Evolutionary conservation across 2,797 vertebrate species (phyloP).

Genomic region (Ispidina picta): DNA sequence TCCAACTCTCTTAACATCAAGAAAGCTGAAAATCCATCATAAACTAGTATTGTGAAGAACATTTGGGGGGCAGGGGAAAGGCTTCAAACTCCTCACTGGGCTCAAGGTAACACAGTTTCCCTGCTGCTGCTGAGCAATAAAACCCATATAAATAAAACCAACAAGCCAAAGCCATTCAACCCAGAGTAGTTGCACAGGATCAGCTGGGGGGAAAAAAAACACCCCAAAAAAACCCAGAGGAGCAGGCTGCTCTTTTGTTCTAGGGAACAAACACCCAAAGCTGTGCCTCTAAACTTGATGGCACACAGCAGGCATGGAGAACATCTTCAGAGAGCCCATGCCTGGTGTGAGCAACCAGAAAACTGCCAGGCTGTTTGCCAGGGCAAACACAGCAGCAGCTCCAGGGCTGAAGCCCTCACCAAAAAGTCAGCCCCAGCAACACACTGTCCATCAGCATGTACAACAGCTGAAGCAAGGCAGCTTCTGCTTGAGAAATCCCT

Average conservation of each 20-base stretch:
- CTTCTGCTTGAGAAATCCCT: background rate
- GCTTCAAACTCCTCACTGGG: constrained; percentile 1
- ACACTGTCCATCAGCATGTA: background rate
- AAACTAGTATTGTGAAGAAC: constrained; percentile 5
- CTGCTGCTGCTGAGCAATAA: background rate
- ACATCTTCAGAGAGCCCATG: background rate
- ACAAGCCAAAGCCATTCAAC: background rate
- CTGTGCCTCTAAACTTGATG: background rate
- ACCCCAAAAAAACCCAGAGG: background rate
- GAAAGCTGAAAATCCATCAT: background rate
- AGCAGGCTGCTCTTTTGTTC: background rate
- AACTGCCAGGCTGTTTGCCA: background rate
- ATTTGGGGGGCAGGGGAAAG: background rate
- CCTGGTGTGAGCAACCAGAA: background rate
- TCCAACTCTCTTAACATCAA: background rate
- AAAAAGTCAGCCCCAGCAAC: constrained; percentile 7
- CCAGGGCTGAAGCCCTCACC: constrained; percentile 1
- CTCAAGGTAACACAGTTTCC: background rate
- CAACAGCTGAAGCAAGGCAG: background rate
- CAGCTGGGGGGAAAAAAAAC: background rate
- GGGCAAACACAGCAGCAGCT: background rate
- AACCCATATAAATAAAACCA: background rate
- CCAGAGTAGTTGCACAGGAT: background rate
- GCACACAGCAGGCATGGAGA: background rate
- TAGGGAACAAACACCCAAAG: background rate